Conservation (phyloP, 2,113 vertebrate species). For the Cynocephalus volans region DNA sequence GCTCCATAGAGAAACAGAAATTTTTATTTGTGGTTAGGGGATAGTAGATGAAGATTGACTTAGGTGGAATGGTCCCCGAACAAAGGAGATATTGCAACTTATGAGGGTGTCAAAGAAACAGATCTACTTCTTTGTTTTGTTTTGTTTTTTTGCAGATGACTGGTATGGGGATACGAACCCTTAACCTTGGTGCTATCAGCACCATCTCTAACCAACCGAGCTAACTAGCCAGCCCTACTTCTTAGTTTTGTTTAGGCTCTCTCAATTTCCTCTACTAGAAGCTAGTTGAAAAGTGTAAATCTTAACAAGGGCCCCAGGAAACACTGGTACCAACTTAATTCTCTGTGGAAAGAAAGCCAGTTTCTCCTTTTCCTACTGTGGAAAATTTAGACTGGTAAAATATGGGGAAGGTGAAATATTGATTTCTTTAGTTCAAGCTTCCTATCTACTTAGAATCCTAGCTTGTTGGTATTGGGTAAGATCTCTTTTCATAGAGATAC, state of each 20-base stretch:
- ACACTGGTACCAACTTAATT: conserved; percentile 42
- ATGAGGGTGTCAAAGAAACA: background rate
- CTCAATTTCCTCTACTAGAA: conserved; percentile 3
- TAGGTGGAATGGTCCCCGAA: conserved; percentile 5
- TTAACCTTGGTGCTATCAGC: too few species aligned
- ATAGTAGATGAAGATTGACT: conserved; percentile 2
- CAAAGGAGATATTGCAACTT: background rate
- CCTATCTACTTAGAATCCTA: conserved; percentile 25
- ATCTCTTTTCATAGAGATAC: conserved; percentile 10
- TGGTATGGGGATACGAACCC: too few species aligned
- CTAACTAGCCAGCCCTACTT: background rate
- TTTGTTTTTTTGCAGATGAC: background rate
- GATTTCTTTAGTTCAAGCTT: conserved; percentile 8
- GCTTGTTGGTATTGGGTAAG: conserved; percentile 24
- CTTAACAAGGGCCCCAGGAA: background rate
- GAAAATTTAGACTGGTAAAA: conserved; percentile 62
- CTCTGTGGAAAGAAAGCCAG: conserved; percentile 39
- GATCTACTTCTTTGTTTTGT: conserved; percentile 23
- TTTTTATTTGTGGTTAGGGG: conserved; percentile 46
- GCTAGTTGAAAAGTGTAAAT: conserved; percentile 35
- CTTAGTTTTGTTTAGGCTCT: conserved; percentile 28
- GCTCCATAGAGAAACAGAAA: background rate
- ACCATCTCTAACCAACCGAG: too few species aligned
- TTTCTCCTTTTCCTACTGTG: background rate
- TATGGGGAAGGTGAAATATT: background rate